Evolutionary conservation across 2,888 invertebrate species (phyloP), one percentile per base, ranked within the genome.

Genomic region (Mythimna pallens): DNA sequence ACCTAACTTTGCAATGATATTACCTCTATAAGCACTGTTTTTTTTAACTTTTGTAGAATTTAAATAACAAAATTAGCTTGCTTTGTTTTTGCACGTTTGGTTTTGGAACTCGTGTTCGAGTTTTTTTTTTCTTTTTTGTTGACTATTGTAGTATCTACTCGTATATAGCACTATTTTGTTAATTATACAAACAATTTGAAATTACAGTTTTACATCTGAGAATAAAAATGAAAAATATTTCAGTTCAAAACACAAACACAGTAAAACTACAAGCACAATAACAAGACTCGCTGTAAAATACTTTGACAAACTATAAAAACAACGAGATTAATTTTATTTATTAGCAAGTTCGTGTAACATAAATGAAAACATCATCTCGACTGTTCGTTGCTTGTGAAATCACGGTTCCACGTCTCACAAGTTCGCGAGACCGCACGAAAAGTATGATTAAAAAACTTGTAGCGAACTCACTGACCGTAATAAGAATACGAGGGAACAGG

Each of bases 371-470:
- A 86, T 85, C 76, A 78, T 82, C 81, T 81, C 78, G 64, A 78
- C 73, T 70, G 80, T 73, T 79, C 69, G 72, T 61, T 61, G 34
- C 76, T 85, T 87, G 84, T 86, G 83, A 82, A 87, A 89, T 89
- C 87, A 84, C 84, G 86, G 83, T 87, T 79, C 74, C 82, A 80
- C 84, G 87, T 87, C 84, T 82, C 75, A 85, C 84, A 90, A 90
- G 88, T 90, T 90, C 74, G 86, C 74, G 78, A 83, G 86, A 87
- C 88, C 89, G 84, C 88, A 87, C 89, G 82, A 88, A 86, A 90
- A 90, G 90, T 90, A 90, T 90, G 90, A 90, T 90, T 90, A 89
- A 90, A 90, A 90, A 90, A 90, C 90, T 90, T 90, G 87, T 88
- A 88, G 78, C 84, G 75, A 86, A 89, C 86, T 88, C 87, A 84